Percentiles rank a stretch among this genome's conserved stretches.
phyloP scores from a whole-genome alignment of 2,888 invertebrate genomes.

The Macrophya alboannulata region DNA sequence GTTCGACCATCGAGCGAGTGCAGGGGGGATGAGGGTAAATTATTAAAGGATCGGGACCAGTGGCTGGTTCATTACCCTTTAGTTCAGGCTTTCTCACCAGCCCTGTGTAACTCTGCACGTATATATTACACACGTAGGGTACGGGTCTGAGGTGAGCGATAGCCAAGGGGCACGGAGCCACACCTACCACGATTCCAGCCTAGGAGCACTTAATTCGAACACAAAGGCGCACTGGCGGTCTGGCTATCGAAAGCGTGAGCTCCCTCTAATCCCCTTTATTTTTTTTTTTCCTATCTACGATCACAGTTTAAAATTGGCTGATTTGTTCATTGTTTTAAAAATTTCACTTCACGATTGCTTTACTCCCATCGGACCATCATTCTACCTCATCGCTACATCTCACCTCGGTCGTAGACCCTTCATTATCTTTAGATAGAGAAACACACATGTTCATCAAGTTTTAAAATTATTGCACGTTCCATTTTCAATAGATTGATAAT shows the following conservation, averaged over 20 bases:
- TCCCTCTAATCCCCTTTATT: constrained; percentile 40
- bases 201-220: constrained; percentile 77
- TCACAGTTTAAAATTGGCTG: constrained; percentile 32
- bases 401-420: constrained; percentile 45
- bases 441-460: not conserved
- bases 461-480: not conserved
- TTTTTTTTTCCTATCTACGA: constrained; percentile 36
- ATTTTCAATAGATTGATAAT: not conserved
- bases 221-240: constrained; percentile 84
- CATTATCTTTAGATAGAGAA: not conserved
- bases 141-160: constrained; percentile 89
- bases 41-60: not conserved
- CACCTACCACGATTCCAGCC: constrained; percentile 80
- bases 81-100: not conserved
- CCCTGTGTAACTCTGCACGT: constrained; percentile 1
- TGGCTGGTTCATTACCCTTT: not conserved
- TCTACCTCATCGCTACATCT: constrained; percentile 29
- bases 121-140: constrained; percentile 81
- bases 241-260: constrained; percentile 84
- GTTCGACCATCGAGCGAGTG: not conserved
- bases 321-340: not conserved
- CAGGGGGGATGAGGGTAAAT: not conserved
- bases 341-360: not conserved
- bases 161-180: constrained; percentile 83
- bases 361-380: not conserved